Evolutionary conservation across 1,140 invertebrate genomes (phyloP).

Genomic region (Lepidurus couesii): DNA sequence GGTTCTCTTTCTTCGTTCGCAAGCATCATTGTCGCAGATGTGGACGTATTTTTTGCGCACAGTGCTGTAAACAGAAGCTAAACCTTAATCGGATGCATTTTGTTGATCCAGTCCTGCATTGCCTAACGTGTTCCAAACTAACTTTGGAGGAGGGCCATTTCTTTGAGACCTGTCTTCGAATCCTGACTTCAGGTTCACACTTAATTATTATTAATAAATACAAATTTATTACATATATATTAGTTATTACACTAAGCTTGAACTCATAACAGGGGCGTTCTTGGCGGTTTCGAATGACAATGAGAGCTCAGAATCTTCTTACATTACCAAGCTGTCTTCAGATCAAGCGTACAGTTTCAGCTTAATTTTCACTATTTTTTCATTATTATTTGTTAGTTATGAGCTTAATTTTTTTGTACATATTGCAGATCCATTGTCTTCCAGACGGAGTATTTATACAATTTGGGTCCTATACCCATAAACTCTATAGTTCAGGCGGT

Average conservation of each 20-base stretch:
- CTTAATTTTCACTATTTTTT: not conserved
- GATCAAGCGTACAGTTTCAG: not conserved
- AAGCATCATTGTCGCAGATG: conserved; percentile 8
- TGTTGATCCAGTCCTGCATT: not conserved
- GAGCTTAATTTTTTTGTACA: not conserved
- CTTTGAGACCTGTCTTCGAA: not conserved
- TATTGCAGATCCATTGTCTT: not conserved
- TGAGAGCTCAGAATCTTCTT: not conserved
- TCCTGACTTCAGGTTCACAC: not conserved
- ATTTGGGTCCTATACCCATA: not conserved
- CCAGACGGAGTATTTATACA: not conserved
- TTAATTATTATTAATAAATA: not conserved
- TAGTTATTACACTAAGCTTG: not conserved
- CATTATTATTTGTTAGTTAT: not conserved
- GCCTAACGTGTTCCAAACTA: not conserved
- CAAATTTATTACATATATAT: not conserved
- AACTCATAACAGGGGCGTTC: not conserved
- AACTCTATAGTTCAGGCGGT: not conserved
- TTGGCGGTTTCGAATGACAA: not conserved
- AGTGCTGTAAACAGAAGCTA: not conserved
- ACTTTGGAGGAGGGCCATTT: not conserved
- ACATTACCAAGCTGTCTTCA: conserved; percentile 1
- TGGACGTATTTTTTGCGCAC: not conserved
- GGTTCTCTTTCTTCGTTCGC: not conserved
- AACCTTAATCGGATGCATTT: conserved; percentile 7